These are phyloP conservation scores for Pseudomyrmex flavicornis DNA, from an alignment of 1,140 invertebrate species.

Conservation along the genomic window DNA sequence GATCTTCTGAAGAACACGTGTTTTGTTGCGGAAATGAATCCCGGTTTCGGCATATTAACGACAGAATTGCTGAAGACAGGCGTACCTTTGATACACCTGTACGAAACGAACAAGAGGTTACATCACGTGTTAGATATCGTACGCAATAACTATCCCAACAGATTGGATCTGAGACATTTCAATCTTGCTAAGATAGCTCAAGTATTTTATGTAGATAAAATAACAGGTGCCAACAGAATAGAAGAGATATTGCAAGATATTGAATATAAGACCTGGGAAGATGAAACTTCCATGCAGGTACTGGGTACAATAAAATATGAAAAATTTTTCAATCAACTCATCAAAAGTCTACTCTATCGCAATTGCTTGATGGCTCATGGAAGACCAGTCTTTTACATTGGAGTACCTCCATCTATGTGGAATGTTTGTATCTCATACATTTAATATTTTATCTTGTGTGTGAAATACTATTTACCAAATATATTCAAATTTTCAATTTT, in stretches of 20 bases:
- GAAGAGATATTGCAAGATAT: constrained; percentile 52
- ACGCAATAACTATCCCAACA: constrained; percentile 42
- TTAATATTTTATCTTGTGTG: background rate
- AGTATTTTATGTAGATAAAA: background rate
- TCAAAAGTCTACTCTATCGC: constrained; percentile 61
- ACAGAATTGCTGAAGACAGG: constrained; percentile 71
- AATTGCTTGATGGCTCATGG: constrained; percentile 63
- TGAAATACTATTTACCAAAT: background rate
- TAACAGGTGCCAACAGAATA: background rate
- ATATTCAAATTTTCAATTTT: background rate
- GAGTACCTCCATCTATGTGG: constrained; percentile 66
- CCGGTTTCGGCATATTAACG: constrained; percentile 77
- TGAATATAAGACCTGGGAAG: constrained; percentile 61
- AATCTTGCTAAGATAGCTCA: constrained; percentile 56
- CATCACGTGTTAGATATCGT: constrained; percentile 25
- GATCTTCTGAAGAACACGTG: constrained; percentile 64
- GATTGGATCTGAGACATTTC: constrained; percentile 37
- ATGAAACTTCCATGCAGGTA: constrained; percentile 68
- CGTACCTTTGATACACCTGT: constrained; percentile 70
- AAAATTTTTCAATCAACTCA: constrained; percentile 61
- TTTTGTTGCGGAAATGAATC: constrained; percentile 75
- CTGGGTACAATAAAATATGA: constrained; percentile 47
- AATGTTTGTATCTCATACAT: constrained; percentile 65
- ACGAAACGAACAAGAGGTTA: constrained; percentile 63
- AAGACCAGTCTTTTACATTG: constrained; percentile 70